A percentile compares a stretch with the other conserved stretches of the same genome.
These are phyloP conservation scores for Drosophila lacteicornis DNA, from an alignment of 1,140 invertebrate genomes.

Conservation along the genomic window DNA sequence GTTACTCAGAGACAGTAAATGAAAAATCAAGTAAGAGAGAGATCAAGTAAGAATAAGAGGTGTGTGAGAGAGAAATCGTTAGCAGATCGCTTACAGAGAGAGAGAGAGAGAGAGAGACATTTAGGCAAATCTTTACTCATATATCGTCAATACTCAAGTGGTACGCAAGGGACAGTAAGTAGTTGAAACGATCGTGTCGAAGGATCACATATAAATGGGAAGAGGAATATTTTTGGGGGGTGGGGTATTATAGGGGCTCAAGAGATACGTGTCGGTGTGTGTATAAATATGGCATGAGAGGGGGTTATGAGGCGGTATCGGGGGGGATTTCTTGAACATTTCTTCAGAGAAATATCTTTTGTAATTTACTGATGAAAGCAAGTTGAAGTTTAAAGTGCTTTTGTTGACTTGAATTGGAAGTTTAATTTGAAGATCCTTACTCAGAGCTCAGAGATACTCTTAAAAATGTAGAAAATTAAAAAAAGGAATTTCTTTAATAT, in stretches of 20 bases:
- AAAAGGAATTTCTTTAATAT: too few relatives aligned
- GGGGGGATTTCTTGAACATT: too few relatives aligned
- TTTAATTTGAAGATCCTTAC: too few relatives aligned
- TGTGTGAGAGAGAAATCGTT: slow-evolving; percentile 29
- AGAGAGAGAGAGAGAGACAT: slow-evolving; percentile 43
- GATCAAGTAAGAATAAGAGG: slow-evolving; percentile 37
- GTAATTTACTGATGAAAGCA: background rate
- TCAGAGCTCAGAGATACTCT: too few relatives aligned
- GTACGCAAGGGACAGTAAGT: slow-evolving; percentile 35
- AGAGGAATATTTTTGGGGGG: slow-evolving; percentile 1
- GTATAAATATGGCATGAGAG: slow-evolving; percentile 25
- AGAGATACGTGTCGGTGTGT: slow-evolving; percentile 41
- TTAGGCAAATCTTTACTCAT: slow-evolving; percentile 56
- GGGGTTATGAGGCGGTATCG: background rate
- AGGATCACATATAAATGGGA: slow-evolving; percentile 28
- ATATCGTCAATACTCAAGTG: slow-evolving; percentile 48
- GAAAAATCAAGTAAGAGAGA: slow-evolving; percentile 18
- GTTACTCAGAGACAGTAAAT: slow-evolving; percentile 46
- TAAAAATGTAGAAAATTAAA: too few relatives aligned
- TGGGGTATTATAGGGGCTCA: slow-evolving; percentile 5
- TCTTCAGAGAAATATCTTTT: background rate
- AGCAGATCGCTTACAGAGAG: slow-evolving; percentile 13
- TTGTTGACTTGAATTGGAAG: background rate
- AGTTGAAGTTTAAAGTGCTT: background rate
- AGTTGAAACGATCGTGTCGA: slow-evolving; percentile 38